These are phyloP conservation scores for Myotis myotis DNA, from an alignment of 2,797 vertebrate genomes.

Conservation along the genomic window DNA sequence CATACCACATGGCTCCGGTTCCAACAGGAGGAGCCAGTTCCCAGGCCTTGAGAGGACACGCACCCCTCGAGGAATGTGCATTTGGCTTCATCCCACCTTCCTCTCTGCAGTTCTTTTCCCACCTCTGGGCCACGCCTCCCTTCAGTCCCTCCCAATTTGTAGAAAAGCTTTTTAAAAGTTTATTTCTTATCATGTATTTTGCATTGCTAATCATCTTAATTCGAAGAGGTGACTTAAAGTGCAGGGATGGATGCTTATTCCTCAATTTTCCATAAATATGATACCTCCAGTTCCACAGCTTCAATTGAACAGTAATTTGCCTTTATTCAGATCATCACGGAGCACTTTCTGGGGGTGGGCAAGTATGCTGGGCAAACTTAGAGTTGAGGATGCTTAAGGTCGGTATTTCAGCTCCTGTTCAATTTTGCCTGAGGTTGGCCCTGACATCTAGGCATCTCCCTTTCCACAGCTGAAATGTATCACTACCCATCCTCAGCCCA, in stretches of 20 bases:
- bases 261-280: background rate
- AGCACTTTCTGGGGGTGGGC: background rate
- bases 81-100: background rate
- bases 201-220: background rate
- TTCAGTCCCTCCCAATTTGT: background rate
- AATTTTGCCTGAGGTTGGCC: background rate
- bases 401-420: background rate
- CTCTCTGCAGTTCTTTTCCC: background rate
- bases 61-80: background rate
- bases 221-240: background rate
- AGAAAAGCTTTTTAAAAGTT: background rate
- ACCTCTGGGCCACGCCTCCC: background rate
- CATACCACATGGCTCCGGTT: background rate
- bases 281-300: background rate
- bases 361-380: background rate
- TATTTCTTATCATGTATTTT: background rate
- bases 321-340: background rate
- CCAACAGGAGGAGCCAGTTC: background rate
- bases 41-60: background rate
- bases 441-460: background rate
- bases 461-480: background rate
- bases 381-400: background rate
- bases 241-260: background rate
- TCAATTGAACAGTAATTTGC: background rate
- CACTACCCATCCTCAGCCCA: accelerated